Evolutionary conservation across 1,140 invertebrate genomes (phyloP).

Genomic region (Papilio glaucus): DNA sequence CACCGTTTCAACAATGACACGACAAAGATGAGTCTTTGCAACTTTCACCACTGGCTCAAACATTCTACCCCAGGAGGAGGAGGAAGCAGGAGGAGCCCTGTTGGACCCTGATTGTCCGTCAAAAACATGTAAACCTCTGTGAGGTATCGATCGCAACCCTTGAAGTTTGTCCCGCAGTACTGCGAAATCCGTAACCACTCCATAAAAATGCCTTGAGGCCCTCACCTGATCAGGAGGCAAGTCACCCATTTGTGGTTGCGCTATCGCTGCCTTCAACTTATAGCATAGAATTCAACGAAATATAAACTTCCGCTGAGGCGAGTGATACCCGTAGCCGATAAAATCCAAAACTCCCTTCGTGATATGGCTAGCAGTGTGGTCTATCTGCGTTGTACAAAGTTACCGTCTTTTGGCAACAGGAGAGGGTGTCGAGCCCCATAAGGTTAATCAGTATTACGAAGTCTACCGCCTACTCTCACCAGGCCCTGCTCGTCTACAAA

Average conservation of each 20-base stretch:
- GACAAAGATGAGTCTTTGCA: conserved; percentile 36
- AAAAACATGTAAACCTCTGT: conserved; percentile 34
- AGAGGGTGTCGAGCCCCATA: conserved; percentile 37
- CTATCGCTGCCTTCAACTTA: conserved; percentile 27
- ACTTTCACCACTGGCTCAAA: conserved; percentile 37
- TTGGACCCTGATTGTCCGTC: conserved; percentile 1
- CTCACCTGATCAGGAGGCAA: conserved; percentile 38
- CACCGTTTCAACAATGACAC: conserved; percentile 37
- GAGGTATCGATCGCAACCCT: conserved; percentile 25
- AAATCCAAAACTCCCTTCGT: conserved; percentile 40
- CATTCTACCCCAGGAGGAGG: conserved; percentile 37
- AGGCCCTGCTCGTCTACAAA: conserved; percentile 32
- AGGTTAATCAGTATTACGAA: conserved; percentile 36
- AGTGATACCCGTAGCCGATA: conserved; percentile 36
- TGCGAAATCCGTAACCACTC: conserved; percentile 39
- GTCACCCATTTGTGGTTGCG: conserved; percentile 39
- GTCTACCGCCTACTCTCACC: conserved; percentile 37
- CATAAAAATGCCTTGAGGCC: conserved; percentile 30
- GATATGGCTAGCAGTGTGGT: conserved; percentile 32
- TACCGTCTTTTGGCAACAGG: conserved; percentile 35
- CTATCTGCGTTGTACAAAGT: conserved; percentile 26
- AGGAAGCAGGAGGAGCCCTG: conserved; percentile 31
- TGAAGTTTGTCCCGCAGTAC: conserved; percentile 32
- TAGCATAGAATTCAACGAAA: conserved; percentile 38
- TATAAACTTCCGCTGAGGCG: conserved; percentile 28